These are phyloP conservation scores for Lineus longissimus DNA, from an alignment of 1,140 invertebrate genomes.

Conservation along the genomic window DNA sequence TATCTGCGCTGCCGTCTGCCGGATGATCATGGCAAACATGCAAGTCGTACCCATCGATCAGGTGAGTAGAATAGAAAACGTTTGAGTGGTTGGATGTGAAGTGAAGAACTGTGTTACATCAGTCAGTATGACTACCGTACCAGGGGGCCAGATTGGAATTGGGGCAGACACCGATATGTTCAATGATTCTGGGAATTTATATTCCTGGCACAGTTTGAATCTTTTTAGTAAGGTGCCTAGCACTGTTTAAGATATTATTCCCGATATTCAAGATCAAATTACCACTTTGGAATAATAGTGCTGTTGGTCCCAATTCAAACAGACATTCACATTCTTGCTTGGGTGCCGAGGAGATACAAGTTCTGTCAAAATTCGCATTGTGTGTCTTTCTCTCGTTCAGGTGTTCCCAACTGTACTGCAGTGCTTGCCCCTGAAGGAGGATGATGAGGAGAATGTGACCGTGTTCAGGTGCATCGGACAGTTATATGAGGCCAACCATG, in stretches of 20 bases:
- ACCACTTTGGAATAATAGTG: no score
- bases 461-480: constrained; percentile 65
- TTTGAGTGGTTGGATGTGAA: constrained; percentile 14
- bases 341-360: no score
- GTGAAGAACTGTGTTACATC: background rate
- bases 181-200: background rate
- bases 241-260: no score
- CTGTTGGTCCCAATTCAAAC: no score
- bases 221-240: no score
- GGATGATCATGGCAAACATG: constrained; percentile 67
- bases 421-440: constrained; percentile 70
- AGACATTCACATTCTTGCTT: no score
- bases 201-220: no score
- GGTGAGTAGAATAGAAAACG: constrained; percentile 48
- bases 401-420: constrained; percentile 70
- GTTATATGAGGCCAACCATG: constrained; percentile 49
- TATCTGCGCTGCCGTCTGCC: constrained; percentile 71
- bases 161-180: background rate
- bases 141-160: no score
- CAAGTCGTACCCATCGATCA: constrained; percentile 64
- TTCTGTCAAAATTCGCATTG: background rate
- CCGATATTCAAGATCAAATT: no score
- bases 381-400: constrained; percentile 45
- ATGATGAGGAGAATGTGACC: constrained; percentile 70
- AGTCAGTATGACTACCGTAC: background rate